phyloP scores from a whole-genome alignment of 2,888 invertebrate genomes.

The Eurytoma adleriae region DNA sequence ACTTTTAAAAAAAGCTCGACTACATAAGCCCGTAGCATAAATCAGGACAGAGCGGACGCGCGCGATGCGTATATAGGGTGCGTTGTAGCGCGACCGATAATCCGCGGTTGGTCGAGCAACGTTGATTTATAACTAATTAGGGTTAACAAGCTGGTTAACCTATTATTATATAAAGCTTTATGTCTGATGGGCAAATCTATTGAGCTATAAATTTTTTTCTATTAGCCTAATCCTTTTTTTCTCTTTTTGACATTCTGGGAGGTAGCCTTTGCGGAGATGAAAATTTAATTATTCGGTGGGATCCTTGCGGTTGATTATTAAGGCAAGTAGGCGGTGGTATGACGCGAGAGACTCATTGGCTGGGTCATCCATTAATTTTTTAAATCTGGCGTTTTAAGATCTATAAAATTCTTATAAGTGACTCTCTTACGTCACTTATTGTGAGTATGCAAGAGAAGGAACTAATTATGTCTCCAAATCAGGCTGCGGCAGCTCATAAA shows the following conservation, averaged over 20 bases:
- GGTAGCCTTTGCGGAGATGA: not conserved
- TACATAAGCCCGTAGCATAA: not conserved
- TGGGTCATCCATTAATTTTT: too few relatives aligned
- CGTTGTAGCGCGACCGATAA: constrained; percentile 56
- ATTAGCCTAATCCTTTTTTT: not conserved
- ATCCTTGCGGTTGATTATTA: too few relatives aligned
- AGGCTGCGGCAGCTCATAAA: too few relatives aligned
- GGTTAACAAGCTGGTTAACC: constrained; percentile 72
- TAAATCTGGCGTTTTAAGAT: too few relatives aligned
- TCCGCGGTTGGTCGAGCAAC: constrained; percentile 47
- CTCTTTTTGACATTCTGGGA: not conserved
- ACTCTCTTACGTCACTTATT: too few relatives aligned
- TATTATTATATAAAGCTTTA: constrained; percentile 60
- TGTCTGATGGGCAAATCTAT: constrained; percentile 3
- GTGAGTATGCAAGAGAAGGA: too few relatives aligned
- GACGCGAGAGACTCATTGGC: too few relatives aligned
- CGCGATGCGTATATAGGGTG: not conserved
- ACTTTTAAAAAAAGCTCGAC: not conserved
- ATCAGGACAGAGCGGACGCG: not conserved
- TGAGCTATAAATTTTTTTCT: constrained; percentile 32
- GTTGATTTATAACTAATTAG: constrained; percentile 73
- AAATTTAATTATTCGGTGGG: not conserved
- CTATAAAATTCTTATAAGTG: too few relatives aligned
- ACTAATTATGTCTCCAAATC: too few relatives aligned
- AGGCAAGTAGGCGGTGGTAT: too few relatives aligned